phyloP scores from a whole-genome alignment of 2,888 invertebrate genomes.

The Hermaeophaga mercurialis region DNA sequence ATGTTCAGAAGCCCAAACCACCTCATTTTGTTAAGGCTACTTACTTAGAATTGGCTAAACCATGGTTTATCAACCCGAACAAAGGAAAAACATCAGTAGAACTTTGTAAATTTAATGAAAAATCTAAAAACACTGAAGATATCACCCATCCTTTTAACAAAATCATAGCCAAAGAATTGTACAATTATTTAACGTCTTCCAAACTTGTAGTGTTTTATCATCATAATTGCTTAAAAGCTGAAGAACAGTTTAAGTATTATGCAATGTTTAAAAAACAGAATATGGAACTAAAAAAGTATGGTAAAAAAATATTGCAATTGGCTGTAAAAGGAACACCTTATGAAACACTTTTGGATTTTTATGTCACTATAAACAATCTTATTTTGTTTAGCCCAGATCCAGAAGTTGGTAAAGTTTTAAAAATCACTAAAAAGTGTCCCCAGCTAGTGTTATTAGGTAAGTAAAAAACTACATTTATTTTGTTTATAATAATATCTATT shows the following conservation, averaged over 20 bases:
- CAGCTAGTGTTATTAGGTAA: slow-evolving; percentile 73
- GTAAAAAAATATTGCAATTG: slow-evolving; percentile 66
- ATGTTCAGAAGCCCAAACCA: slow-evolving; percentile 73
- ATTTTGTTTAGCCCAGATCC: slow-evolving; percentile 74
- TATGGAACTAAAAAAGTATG: slow-evolving; percentile 72
- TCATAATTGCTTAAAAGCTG: slow-evolving; percentile 70
- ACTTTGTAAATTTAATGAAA: slow-evolving; percentile 58
- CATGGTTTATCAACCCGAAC: slow-evolving; percentile 62
- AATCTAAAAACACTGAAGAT: slow-evolving; percentile 44
- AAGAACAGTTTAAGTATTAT: slow-evolving; percentile 68
- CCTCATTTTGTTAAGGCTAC: slow-evolving; percentile 73
- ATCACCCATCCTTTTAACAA: slow-evolving; percentile 72
- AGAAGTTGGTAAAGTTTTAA: slow-evolving; percentile 65
- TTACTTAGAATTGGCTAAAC: slow-evolving; percentile 69
- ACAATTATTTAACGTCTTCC: slow-evolving; percentile 72
- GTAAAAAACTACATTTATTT: slow-evolving; percentile 2
- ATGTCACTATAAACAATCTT: slow-evolving; percentile 64
- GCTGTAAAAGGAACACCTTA: slow-evolving; percentile 72
- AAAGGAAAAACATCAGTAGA: slow-evolving; percentile 58
- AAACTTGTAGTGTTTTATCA: slow-evolving; percentile 76
- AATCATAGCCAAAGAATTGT: slow-evolving; percentile 74
- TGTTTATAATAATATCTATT: slow-evolving; percentile 29
- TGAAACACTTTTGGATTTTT: slow-evolving; percentile 68
- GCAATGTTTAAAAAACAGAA: slow-evolving; percentile 68
- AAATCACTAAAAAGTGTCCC: slow-evolving; percentile 71